Conservation (phyloP, 2,113 vertebrate species). For the Paratilapia polleni region DNA sequence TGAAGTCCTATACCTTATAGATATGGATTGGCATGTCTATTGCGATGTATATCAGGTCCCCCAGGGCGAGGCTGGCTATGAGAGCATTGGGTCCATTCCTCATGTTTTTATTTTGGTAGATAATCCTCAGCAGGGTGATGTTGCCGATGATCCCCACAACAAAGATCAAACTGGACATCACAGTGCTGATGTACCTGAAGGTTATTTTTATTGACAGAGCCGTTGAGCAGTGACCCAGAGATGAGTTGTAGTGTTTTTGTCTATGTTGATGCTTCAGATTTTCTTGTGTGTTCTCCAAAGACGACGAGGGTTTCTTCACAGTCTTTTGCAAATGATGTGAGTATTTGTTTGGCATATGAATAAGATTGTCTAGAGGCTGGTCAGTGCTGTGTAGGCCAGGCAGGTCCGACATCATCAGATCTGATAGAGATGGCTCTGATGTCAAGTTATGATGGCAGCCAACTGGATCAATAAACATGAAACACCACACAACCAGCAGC, state of each 20-base stretch:
- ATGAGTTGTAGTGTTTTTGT: not conserved
- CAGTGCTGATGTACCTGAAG: slow-evolving; percentile 92
- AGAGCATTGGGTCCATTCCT: slow-evolving; percentile 92
- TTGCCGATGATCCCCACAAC: slow-evolving; percentile 92
- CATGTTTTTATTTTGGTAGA: slow-evolving; percentile 95
- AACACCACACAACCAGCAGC: slow-evolving; percentile 22
- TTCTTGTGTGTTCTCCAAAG: not conserved
- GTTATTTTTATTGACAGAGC: slow-evolving; percentile 79
- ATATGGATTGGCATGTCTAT: slow-evolving; percentile 91
- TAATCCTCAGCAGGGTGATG: slow-evolving; percentile 91
- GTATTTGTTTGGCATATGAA: not conserved
- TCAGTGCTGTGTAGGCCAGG: not conserved
- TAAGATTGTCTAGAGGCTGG: not conserved
- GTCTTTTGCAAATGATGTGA: slow-evolving; percentile 16
- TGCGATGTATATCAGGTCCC: slow-evolving; percentile 92
- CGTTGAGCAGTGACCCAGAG: slow-evolving; percentile 67
- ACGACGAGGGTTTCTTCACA: not conserved
- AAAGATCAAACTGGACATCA: slow-evolving; percentile 88
- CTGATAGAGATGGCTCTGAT: not conserved
- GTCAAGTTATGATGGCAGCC: slow-evolving; percentile 33
- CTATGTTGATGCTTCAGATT: slow-evolving; percentile 23
- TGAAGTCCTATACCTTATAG: slow-evolving; percentile 82
- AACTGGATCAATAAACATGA: not conserved
- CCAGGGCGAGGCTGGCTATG: slow-evolving; percentile 92
- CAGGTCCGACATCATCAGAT: not conserved